Evolutionary conservation across 2,888 invertebrate species (phyloP).

Genomic region (Melanophora roralis): DNA sequence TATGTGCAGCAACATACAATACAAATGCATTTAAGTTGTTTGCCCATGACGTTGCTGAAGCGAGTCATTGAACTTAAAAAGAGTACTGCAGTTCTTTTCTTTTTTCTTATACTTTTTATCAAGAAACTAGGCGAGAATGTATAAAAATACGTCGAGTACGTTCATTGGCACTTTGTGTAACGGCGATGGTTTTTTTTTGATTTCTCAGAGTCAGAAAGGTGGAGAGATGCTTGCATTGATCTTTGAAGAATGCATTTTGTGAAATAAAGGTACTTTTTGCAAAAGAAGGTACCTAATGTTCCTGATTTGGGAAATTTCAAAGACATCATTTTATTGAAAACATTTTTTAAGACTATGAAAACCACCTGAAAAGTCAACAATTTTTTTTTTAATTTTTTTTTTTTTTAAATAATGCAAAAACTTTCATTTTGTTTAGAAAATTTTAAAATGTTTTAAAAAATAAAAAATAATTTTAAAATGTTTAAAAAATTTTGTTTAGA

Average conservation of each 20-base stretch:
- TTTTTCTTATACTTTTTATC: conserved; percentile 31
- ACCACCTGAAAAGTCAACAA: no score
- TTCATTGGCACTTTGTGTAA: conserved; percentile 59
- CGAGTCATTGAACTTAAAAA: conserved; percentile 73
- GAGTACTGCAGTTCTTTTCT: conserved; percentile 31
- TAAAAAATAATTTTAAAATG: no score
- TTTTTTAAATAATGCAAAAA: no score
- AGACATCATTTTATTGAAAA: no score
- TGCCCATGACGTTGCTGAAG: conserved; percentile 72
- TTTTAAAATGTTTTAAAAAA: no score
- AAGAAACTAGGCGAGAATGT: conserved; percentile 62
- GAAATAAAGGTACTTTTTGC: neutral
- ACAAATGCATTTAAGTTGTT: conserved; percentile 58
- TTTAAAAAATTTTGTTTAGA: neutral
- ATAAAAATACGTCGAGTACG: conserved; percentile 54
- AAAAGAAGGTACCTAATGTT: neutral
- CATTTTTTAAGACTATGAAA: no score
- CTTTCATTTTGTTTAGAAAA: neutral
- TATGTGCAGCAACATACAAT: conserved; percentile 13
- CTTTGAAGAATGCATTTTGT: neutral
- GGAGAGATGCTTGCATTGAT: conserved; percentile 19
- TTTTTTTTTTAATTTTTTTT: no score
- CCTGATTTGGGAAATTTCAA: neutral
- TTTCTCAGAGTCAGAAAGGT: neutral
- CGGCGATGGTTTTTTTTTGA: conserved; percentile 37